Evolutionary conservation across 2,113 vertebrate species (phyloP), one percentile per base, ranked within the genome.

Genomic region (Melospiza melodia): DNA sequence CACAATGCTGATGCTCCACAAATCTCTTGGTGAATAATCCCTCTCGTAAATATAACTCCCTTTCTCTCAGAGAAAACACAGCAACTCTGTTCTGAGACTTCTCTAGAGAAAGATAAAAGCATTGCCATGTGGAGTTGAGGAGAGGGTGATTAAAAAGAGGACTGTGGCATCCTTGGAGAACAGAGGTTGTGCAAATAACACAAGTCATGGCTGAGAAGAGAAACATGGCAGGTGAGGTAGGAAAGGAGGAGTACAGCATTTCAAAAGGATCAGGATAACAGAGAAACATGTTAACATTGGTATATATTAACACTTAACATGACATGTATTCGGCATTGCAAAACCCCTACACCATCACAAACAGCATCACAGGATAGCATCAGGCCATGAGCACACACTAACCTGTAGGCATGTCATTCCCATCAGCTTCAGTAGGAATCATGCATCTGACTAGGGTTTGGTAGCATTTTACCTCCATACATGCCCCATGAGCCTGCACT

Each of bases 91-190:
- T 65, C 35, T 93, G 31, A 15, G 39, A 55, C 30, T 71, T 74
- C 33, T 25, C 31, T 15, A 58, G 61, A 77, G 21, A 66, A 84
- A 81, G 24, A 62, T 6, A 18, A 58, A 71, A 55, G 15, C 2
- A 6, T 21, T 77, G 21, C 27, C 44, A 24, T 21, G 14, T 17
- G 14, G 31, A 90, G 9, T 5, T 71, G 33, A 84, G 37, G 14
- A 82, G 20, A 67, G 12, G 7, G 27, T 1, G 1, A 55, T 31
- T 72, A 62, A 84, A 65, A 85, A 75, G 31, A 59, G 14, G 11
- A 89, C 9, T 0, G 0, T n/a, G 28, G 30, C 0, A 0, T 43
- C 30, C 39, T 66, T 54, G 65, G 23, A 81, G 27, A 75, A 35
- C 16, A 28, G 39, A 61, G 11, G 27, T 16, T 61, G 44, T 22